Evolutionary conservation across 92 coral and sea anemone genomes (phyloP), one percentile per base, ranked within the genome.

Genomic region (Chrysogorgia sp.): DNA sequence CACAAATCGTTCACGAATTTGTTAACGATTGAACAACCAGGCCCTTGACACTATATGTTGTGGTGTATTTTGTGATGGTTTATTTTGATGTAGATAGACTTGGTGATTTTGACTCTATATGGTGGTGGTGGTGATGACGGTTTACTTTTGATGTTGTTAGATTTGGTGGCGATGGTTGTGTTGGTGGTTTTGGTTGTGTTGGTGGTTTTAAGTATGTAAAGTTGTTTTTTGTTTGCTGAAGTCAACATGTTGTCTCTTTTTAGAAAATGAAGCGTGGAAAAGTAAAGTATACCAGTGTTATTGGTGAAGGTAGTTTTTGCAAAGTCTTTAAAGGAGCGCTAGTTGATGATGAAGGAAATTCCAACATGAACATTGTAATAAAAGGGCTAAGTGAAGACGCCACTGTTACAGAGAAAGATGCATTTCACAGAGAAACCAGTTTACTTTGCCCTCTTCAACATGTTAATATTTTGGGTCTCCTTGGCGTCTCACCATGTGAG

Each of bases 251-350:
- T 28, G 40, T 49, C 33, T 48, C 2, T 71, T 24, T 86, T 34
- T 90, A 89, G 66, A 91, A 89, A 49, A 81, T 90, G 19, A 92
- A 68, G 33, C 96, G 88, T 17, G 98, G 98, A n/a, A 90, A 92
- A 58, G 98, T 94, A 32, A 91, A 89, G 48, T 94, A 87, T 71
- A 79, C 89, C 28, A 96, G 90, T 52, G 82, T 82, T 19, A 84
- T 94, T 4, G 93, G 98, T 7, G 97, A 94, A 75, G 98, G 98
- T 0, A 90, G 86, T 5, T 92, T 92, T 52, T 85, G 92, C 21
- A 84, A 85, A 63, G 92, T 94, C 13, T 94, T 91, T 78, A 91
- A 83, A 75, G 98, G 92, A 0, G 90, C 83, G 14, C 82, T 94
- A 50, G 69, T 94, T 64, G 55, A 81, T 75, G 98, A 92, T 7